These are phyloP conservation scores for Stigmatopora nigra DNA, from an alignment of 2,113 vertebrate genomes.

Conservation along the genomic window DNA sequence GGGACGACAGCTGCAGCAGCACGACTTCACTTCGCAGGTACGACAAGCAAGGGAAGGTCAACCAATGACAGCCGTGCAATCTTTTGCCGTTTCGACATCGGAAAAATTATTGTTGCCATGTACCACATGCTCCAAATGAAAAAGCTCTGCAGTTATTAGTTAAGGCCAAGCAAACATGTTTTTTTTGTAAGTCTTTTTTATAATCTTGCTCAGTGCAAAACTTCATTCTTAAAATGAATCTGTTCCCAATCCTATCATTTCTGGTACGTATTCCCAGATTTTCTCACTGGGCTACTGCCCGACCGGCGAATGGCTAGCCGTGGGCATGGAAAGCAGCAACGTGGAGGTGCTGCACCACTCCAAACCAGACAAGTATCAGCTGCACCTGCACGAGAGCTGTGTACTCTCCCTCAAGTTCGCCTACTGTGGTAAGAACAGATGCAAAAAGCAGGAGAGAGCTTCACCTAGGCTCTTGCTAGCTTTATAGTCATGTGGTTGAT, in stretches of 20 bases:
- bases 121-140: no score
- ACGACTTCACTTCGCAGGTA: slow-evolving; percentile 98
- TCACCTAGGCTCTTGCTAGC: neutral
- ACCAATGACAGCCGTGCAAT: neutral
- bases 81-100: neutral
- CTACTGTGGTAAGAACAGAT: slow-evolving; percentile 80
- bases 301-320: slow-evolving; percentile 91
- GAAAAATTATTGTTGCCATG: neutral
- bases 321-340: slow-evolving; percentile 97
- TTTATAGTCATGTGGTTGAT: slow-evolving; percentile 8
- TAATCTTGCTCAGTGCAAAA: no score
- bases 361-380: slow-evolving; percentile 94
- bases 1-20: slow-evolving; percentile 95
- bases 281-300: slow-evolving; percentile 95
- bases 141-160: no score
- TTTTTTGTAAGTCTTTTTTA: no score
- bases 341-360: slow-evolving; percentile 92
- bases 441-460: neutral
- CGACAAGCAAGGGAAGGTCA: neutral
- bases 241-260: no score
- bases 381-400: slow-evolving; percentile 95
- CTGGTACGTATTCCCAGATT: slow-evolving; percentile 64
- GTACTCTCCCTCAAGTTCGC: slow-evolving; percentile 96
- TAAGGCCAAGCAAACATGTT: no score
- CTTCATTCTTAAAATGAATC: no score